A percentile compares a stretch with the other conserved stretches of the same genome.
Evolutionary conservation across 2,113 vertebrate species (phyloP).

Genomic region (Taurulus bubalis): DNA sequence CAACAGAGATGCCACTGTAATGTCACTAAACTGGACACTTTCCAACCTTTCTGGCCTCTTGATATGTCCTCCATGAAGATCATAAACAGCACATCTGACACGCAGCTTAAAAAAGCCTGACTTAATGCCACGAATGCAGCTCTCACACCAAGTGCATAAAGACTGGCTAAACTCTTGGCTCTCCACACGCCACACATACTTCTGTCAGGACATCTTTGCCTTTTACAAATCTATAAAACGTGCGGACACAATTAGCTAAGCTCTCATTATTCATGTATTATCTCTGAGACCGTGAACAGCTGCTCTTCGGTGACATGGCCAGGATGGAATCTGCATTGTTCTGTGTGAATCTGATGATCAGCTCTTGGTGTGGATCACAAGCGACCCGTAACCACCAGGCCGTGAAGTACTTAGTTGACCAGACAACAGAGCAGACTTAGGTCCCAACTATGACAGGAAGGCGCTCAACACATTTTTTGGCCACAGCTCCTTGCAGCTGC

Average conservation of each 20-base stretch:
- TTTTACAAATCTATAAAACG: slow-evolving; percentile 54
- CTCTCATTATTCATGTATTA: slow-evolving; percentile 26
- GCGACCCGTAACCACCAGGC: slow-evolving; percentile 1
- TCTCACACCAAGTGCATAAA: slow-evolving; percentile 16
- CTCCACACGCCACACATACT: slow-evolving; percentile 13
- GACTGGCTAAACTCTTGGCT: slow-evolving; percentile 25
- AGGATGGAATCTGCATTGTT: slow-evolving; percentile 30
- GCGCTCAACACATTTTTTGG: slow-evolving; percentile 43
- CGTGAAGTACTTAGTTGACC: slow-evolving; percentile 16
- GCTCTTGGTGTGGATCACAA: background rate
- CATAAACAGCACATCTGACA: slow-evolving; percentile 53
- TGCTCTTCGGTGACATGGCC: slow-evolving; percentile 28
- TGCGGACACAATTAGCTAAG: slow-evolving; percentile 23
- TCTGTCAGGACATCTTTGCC: slow-evolving; percentile 10
- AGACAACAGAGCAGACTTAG: slow-evolving; percentile 5
- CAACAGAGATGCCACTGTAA: slow-evolving; percentile 14
- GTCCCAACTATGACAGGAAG: background rate
- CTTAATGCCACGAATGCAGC: slow-evolving; percentile 33
- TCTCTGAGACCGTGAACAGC: slow-evolving; percentile 37
- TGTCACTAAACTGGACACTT: slow-evolving; percentile 17
- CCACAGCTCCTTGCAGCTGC: slow-evolving; percentile 44
- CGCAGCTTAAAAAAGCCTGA: slow-evolving; percentile 38
- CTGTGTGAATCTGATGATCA: slow-evolving; percentile 9
- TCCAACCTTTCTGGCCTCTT: slow-evolving; percentile 23
- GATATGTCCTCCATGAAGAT: slow-evolving; percentile 23